phyloP scores from a whole-genome alignment of 2,888 invertebrate genomes.

The Oligia strigilis region DNA sequence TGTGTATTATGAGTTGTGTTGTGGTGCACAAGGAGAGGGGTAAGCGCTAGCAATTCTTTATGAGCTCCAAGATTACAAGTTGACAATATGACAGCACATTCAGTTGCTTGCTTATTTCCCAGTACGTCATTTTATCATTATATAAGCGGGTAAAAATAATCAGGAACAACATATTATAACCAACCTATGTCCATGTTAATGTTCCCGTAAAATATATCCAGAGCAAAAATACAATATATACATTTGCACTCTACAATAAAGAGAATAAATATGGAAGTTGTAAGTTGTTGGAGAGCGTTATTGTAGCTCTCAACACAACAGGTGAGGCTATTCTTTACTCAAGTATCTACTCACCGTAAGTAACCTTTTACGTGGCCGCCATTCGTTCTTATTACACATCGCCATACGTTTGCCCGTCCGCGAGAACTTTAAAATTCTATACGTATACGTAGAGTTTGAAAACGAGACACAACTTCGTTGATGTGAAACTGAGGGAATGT shows the following conservation, averaged over 20 bases:
- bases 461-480: conserved; percentile 51
- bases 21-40: conserved; percentile 70
- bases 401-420: conserved; percentile 49
- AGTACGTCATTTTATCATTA: conserved; percentile 1
- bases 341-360: conserved; percentile 64
- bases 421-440: conserved; percentile 59
- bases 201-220: background rate
- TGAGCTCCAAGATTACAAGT: conserved; percentile 69
- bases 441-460: conserved; percentile 41
- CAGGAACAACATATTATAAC: background rate
- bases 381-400: conserved; percentile 70
- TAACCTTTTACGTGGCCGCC: conserved; percentile 67
- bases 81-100: conserved; percentile 23
- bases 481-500: conserved; percentile 49
- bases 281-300: conserved; percentile 55
- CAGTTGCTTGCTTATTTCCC: conserved; percentile 11
- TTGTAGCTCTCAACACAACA: conserved; percentile 66
- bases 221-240: conserved; percentile 31
- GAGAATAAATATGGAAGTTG: conserved; percentile 61
- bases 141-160: background rate
- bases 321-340: conserved; percentile 69
- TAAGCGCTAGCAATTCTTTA: conserved; percentile 77
- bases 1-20: conserved; percentile 80
- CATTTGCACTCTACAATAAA: conserved; percentile 48
- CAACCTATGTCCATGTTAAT: background rate